These are phyloP conservation scores for Drosophila funebris DNA, from an alignment of 1,140 invertebrate genomes.

Conservation along the genomic window DNA sequence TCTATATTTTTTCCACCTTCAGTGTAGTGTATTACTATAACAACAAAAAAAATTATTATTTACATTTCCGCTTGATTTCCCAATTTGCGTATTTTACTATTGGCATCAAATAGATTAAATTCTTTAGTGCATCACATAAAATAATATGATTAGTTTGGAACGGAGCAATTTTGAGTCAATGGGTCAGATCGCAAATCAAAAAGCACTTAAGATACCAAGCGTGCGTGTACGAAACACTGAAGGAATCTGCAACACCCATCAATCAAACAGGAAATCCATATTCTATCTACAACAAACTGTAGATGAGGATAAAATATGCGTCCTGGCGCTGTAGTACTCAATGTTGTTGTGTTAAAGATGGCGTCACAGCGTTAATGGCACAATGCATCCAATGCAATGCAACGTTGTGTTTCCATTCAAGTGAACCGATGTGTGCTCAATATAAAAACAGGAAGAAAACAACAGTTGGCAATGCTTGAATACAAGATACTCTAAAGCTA, in stretches of 20 bases:
- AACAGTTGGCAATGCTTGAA: not conserved
- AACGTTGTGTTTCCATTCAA: conserved; percentile 54
- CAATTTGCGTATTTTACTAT: conserved; percentile 66
- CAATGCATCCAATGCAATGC: conserved; percentile 49
- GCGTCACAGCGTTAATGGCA: conserved; percentile 68
- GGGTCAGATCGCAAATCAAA: conserved; percentile 36
- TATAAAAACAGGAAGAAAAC: conserved; percentile 14
- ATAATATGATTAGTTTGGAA: not conserved
- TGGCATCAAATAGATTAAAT: conserved; percentile 29
- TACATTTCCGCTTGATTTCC: conserved; percentile 63
- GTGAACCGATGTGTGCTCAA: conserved; percentile 64
- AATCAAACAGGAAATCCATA: conserved; percentile 7
- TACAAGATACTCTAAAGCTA: not conserved
- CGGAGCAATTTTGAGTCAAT: not conserved
- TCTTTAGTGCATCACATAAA: conserved; percentile 24
- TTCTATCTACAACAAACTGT: not conserved
- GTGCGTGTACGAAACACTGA: conserved; percentile 22
- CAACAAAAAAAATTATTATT: no score
- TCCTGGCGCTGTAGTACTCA: conserved; percentile 2
- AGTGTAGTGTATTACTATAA: no score
- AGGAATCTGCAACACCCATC: conserved; percentile 14
- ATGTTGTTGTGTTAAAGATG: conserved; percentile 28
- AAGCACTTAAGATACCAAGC: conserved; percentile 58
- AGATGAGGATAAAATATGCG: conserved; percentile 33
- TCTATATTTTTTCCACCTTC: conserved; percentile 37